Evolutionary conservation across 1,140 invertebrate genomes (phyloP), one percentile per base, ranked within the genome.

Genomic region (Drosophila erecta): DNA sequence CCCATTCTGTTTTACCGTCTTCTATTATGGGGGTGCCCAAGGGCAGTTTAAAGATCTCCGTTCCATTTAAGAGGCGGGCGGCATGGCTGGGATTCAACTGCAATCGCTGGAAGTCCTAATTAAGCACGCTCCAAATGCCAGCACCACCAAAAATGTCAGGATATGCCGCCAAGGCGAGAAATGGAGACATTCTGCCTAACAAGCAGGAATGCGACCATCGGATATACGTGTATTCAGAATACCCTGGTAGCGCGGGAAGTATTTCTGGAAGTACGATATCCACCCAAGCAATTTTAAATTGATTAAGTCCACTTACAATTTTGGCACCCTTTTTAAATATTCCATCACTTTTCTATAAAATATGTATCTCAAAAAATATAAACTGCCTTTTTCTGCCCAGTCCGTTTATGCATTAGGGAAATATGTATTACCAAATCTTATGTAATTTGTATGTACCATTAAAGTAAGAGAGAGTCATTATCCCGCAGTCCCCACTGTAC

Each of bases 101-200:
- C 14, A 58, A 58, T 61, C 66, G 33, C 54, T 61, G 40, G 56
- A 47, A 80, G 47, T 64, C 72, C 81, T 76, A 77, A 84, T 85
- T 85, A 84, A 84, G 81, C 81, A 84, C 81, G 81, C 81, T 73
- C 80, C 73, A 33, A 76, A 79, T 61, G 70, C 60, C 64, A 38
- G 56, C 44, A 30, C 30, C 56, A 43, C 47, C 41, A 60, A 64
- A 74, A 75, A 79, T 60, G 55, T 53, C 69, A 71, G 47, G 27
- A 84, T 79, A 72, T 44, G 38, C 50, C 67, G 73, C 51, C 69
- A 55, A 20, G 64, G 64, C 44, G 56, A 41, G 60, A 65, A 55
- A 44, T 20, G 40, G 53, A 67, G 37, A 60, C 30, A 60, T 57
- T 56, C 35, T 17, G 33, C 27, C 15, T 43, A 37, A 35, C 22